These are phyloP conservation scores for Semibalanus balanoides DNA, from an alignment of 1,140 invertebrate genomes.

Conservation along the genomic window DNA sequence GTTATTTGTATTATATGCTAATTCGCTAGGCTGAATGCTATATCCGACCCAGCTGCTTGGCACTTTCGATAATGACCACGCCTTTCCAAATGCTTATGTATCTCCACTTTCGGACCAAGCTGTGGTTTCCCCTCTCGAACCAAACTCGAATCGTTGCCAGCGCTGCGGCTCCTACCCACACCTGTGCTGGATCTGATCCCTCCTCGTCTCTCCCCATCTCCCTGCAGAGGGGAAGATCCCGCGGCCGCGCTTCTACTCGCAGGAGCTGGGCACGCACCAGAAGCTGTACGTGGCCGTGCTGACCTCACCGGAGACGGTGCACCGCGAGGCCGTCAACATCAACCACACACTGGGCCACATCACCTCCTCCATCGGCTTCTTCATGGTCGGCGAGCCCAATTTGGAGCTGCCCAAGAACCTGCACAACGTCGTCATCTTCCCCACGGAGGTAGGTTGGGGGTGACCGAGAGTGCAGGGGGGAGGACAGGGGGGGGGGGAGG, in stretches of 20 bases:
- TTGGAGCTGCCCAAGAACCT: background rate
- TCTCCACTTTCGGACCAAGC: no score
- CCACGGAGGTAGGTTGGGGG: background rate
- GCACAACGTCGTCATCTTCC: background rate
- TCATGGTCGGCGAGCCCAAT: background rate
- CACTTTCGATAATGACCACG: no score
- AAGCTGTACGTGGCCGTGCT: conserved; percentile 71
- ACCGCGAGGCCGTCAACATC: conserved; percentile 50
- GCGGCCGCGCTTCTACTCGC: conserved; percentile 76
- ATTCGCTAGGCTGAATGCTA: no score
- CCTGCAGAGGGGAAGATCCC: background rate
- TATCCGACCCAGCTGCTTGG: no score
- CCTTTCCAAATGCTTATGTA: no score
- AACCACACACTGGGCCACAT: conserved; percentile 60
- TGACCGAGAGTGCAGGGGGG: no score
- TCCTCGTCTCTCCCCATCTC: background rate
- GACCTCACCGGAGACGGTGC: conserved; percentile 51
- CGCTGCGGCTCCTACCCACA: no score
- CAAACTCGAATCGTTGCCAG: no score
- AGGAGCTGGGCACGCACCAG: conserved; percentile 74
- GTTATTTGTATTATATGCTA: no score
- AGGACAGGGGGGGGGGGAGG: no score
- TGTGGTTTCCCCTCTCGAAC: no score
- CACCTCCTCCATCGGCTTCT: background rate
- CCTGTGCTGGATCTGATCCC: no score